Conservation (phyloP, 1,140 invertebrate genomes). For the Rhyzopertha dominica region DNA sequence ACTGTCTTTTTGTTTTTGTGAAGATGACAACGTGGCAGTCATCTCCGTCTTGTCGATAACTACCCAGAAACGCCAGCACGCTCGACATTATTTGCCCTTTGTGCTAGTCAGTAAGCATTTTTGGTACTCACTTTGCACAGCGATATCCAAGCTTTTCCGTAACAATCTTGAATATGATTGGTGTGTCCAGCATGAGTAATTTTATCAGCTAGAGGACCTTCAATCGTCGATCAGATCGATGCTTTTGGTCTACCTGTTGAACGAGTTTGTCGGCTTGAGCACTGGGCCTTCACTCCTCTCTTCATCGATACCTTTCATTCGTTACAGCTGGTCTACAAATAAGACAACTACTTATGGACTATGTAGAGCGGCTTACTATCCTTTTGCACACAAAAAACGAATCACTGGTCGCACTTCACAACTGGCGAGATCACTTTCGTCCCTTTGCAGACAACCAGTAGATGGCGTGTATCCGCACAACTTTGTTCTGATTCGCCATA, state of each 20-base stretch:
- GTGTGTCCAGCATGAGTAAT: not conserved
- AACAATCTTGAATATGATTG: not conserved
- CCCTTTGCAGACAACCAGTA: no score
- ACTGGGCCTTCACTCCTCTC: not conserved
- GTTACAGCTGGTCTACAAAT: no score
- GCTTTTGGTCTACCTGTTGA: not conserved
- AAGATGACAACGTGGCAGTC: no score
- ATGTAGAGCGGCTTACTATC: no score
- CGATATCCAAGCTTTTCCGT: slow-evolving; percentile 2
- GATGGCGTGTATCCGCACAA: no score
- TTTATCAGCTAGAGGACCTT: slow-evolving; percentile 1
- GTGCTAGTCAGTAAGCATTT: slow-evolving; percentile 1
- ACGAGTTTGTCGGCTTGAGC: not conserved
- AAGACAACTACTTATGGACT: no score
- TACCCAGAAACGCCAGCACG: not conserved
- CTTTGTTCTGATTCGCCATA: no score
- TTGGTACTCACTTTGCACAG: not conserved
- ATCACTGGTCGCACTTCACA: no score
- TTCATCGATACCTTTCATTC: not conserved
- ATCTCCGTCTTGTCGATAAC: slow-evolving; percentile 4
- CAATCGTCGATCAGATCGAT: slow-evolving; percentile 1
- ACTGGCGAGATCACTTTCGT: no score
- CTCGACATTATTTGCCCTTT: not conserved
- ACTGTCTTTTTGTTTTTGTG: no score
- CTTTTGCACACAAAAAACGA: no score